These are phyloP conservation scores for Apamea anceps DNA, from an alignment of 2,888 invertebrate species.

Conservation along the genomic window DNA sequence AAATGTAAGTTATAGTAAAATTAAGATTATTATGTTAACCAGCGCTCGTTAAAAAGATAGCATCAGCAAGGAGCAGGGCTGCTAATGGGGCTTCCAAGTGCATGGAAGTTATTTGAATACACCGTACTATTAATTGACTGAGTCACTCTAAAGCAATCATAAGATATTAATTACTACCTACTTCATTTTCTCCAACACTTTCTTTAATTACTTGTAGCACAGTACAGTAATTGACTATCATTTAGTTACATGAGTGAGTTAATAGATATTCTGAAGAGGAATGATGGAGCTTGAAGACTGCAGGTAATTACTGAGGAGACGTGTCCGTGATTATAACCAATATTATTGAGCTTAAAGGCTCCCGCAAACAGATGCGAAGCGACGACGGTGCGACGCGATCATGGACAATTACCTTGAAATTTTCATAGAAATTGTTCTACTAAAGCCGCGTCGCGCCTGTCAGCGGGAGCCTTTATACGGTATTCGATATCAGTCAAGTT, in stretches of 20 bases:
- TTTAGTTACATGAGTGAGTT: slow-evolving; percentile 56
- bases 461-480: background rate
- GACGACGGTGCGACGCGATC: background rate
- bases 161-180: slow-evolving; percentile 30
- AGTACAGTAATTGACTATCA: slow-evolving; percentile 56
- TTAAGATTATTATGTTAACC: background rate
- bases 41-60: background rate
- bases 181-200: slow-evolving; percentile 42
- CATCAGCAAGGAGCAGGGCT: background rate
- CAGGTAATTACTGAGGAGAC: slow-evolving; percentile 62
- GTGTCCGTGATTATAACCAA: slow-evolving; percentile 42
- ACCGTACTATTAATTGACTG: slow-evolving; percentile 6
- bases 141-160: slow-evolving; percentile 17
- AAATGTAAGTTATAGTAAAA: background rate
- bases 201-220: slow-evolving; percentile 50
- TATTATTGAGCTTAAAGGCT: slow-evolving; percentile 26
- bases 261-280: slow-evolving; percentile 72
- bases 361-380: background rate
- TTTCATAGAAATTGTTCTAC: background rate
- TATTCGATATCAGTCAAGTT: background rate
- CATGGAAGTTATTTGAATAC: background rate
- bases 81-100: background rate
- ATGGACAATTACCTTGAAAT: background rate
- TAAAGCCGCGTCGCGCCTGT: background rate
- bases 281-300: slow-evolving; percentile 62